A percentile compares a stretch with the other conserved stretches of the same genome.
Evolutionary conservation across 2,113 vertebrate species (phyloP).

Genomic region (Tragelaphus buxtoni): DNA sequence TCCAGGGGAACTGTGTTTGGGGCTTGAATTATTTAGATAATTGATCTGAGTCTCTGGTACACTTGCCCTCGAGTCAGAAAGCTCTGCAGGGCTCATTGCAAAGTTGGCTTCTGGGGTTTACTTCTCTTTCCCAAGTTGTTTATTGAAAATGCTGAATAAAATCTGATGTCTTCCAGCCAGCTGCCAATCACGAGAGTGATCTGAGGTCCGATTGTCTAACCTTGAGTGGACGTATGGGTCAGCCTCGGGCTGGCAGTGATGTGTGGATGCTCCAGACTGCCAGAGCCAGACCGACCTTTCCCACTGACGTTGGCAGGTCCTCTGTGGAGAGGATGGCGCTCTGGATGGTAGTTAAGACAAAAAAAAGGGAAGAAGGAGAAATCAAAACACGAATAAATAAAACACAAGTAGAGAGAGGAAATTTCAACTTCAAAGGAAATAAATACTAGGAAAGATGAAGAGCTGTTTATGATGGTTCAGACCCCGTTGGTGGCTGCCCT

Average conservation of each 20-base stretch:
- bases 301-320: neutral
- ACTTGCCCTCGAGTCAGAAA: conserved; percentile 16
- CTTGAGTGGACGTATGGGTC: neutral
- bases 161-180: neutral
- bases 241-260: neutral
- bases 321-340: neutral
- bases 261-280: neutral
- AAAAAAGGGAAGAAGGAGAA: neutral
- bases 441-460: conserved; percentile 58
- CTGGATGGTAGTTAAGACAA: conserved; percentile 29
- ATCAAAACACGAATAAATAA: conserved; percentile 54
- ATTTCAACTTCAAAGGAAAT: conserved; percentile 71
- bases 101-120: neutral
- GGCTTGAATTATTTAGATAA: conserved; percentile 61
- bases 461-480: conserved; percentile 51
- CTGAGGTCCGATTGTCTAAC: neutral
- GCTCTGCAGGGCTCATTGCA: neutral
- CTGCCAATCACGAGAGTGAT: conserved; percentile 39
- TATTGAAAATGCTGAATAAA: conserved; percentile 12
- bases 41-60: neutral
- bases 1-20: conserved; percentile 26
- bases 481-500: conserved; percentile 21
- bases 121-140: conserved; percentile 17
- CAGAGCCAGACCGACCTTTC: neutral
- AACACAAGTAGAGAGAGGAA: conserved; percentile 43